Evolutionary conservation across 2,888 invertebrate genomes (phyloP).

Genomic region (Zootermopsis nevadensis): DNA sequence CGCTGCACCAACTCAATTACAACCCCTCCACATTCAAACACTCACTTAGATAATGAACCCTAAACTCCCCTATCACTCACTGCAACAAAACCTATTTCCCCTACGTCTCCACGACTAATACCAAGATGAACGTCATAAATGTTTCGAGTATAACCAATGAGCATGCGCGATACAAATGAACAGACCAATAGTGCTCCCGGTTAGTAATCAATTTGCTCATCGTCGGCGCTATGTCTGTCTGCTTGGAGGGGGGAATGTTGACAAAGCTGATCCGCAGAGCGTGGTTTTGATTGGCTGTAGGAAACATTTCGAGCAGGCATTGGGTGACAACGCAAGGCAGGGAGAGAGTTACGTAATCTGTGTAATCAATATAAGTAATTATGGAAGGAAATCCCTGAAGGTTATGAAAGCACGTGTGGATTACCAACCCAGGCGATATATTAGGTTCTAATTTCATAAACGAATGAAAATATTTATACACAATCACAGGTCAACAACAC

Average conservation of each 20-base stretch:
- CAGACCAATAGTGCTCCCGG: conserved; percentile 45
- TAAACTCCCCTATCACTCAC: conserved; percentile 53
- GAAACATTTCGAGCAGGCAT: conserved; percentile 39
- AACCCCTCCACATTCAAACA: conserved; percentile 46
- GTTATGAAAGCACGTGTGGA: conserved; percentile 24
- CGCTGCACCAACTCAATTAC: conserved; percentile 46
- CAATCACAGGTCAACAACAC: neutral
- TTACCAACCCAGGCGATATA: neutral
- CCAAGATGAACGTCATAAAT: conserved; percentile 35
- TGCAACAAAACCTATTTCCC: conserved; percentile 41
- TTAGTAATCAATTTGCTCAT: conserved; percentile 43
- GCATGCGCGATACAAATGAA: conserved; percentile 46
- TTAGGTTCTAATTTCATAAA: neutral
- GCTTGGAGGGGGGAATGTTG: conserved; percentile 46
- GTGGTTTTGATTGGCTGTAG: conserved; percentile 48
- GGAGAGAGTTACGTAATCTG: conserved; percentile 45
- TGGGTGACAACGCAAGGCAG: conserved; percentile 28
- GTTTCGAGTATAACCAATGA: conserved; percentile 41
- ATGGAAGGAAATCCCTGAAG: conserved; percentile 37
- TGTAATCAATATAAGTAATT: conserved; percentile 48
- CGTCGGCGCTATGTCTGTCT: conserved; percentile 30
- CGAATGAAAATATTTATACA: conserved; percentile 1
- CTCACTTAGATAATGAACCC: conserved; percentile 54
- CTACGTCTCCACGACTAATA: conserved; percentile 15
- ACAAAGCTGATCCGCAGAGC: conserved; percentile 48